phyloP scores from a whole-genome alignment of 2,888 invertebrate genomes.

The Buathra laborator region DNA sequence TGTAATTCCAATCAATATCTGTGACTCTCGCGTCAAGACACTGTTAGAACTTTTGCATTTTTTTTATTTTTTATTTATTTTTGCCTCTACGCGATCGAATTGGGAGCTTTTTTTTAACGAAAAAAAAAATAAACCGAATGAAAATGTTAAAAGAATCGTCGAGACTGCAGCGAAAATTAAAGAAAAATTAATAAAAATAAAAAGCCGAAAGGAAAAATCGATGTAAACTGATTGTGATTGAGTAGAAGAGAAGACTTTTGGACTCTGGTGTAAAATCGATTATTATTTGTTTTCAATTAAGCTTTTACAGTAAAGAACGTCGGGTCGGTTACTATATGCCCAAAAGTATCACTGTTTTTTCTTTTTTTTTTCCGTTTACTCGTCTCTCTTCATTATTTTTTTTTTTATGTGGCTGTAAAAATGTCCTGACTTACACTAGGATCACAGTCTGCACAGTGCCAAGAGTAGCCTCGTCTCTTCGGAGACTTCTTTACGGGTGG shows the following conservation, averaged over 20 bases:
- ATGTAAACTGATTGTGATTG: constrained; percentile 22
- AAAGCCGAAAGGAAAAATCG: constrained; percentile 28
- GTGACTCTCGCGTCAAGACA: background rate
- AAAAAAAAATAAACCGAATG: background rate
- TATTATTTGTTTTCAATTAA: constrained; percentile 53
- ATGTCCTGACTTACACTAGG: constrained; percentile 90
- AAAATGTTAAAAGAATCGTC: constrained; percentile 25
- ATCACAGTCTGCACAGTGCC: constrained; percentile 98
- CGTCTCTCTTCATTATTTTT: constrained; percentile 13
- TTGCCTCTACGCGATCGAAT: constrained; percentile 13
- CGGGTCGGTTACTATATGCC: constrained; percentile 32
- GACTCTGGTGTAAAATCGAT: constrained; percentile 53
- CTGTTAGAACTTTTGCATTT: constrained; percentile 4
- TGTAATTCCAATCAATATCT: constrained; percentile 3
- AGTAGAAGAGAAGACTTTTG: constrained; percentile 46
- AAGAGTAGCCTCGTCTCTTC: constrained; percentile 96
- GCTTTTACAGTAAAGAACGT: constrained; percentile 53
- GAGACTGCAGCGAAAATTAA: background rate
- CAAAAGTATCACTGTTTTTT: constrained; percentile 58
- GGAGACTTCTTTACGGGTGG: constrained; percentile 98
- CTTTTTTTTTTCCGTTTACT: constrained; percentile 2
- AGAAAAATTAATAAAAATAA: constrained; percentile 13
- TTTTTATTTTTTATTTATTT: background rate
- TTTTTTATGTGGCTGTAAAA: constrained; percentile 14
- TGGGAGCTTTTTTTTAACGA: background rate